phyloP scores from a whole-genome alignment of 2,888 invertebrate genomes.

The Amiota minor region DNA sequence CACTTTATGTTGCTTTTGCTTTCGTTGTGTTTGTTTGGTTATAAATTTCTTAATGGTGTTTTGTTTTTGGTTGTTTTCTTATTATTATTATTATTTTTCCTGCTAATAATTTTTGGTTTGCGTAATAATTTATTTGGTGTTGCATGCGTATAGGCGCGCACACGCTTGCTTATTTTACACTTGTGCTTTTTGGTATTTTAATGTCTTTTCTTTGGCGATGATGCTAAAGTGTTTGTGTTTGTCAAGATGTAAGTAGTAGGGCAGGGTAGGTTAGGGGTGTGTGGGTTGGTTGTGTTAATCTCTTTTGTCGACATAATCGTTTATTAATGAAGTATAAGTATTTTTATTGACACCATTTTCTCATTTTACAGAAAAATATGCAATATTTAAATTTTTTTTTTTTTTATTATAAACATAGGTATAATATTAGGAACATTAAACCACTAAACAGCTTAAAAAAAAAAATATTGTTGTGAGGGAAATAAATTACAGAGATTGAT shows the following conservation, averaged over 20 bases:
- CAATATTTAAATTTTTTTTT: too few species aligned
- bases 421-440: too few species aligned
- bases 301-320: slow-evolving; percentile 74
- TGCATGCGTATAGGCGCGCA: slow-evolving; percentile 16
- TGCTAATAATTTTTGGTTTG: background rate
- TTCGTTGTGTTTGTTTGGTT: background rate
- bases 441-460: too few species aligned
- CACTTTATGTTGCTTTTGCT: background rate
- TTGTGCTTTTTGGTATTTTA: slow-evolving; percentile 28
- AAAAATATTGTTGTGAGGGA: too few species aligned
- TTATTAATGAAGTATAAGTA: slow-evolving; percentile 81
- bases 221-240: slow-evolving; percentile 19
- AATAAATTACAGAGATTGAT: too few species aligned
- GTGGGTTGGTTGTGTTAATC: background rate
- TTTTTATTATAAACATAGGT: too few species aligned
- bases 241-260: too few species aligned
- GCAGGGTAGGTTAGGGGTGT: slow-evolving; percentile 14
- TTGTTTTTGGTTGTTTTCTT: slow-evolving; percentile 5
- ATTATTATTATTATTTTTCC: background rate
- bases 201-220: slow-evolving; percentile 50
- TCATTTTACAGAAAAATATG: too few species aligned
- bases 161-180: background rate
- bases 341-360: slow-evolving; percentile 74
- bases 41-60: slow-evolving; percentile 24
- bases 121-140: slow-evolving; percentile 18